Conservation (phyloP, 35 echinoderm and acorn worm genomes). For the Heliocidaris tuberculata region DNA sequence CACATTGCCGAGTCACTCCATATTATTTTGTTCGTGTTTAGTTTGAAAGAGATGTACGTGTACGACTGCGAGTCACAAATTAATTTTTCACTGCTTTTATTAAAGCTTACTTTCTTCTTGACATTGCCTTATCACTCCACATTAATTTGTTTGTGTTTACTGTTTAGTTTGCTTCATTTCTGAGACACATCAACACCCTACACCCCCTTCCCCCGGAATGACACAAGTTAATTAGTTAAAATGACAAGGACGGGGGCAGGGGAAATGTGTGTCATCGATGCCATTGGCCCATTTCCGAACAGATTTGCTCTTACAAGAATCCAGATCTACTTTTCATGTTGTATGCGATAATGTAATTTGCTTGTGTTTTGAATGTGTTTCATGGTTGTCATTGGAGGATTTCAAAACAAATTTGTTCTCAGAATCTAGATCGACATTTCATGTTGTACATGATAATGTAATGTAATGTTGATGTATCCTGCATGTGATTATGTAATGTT, state of each 20-base stretch:
- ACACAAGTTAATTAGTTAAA: background rate
- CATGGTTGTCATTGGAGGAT: background rate
- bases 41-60: no score
- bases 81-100: no score
- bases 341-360: no score
- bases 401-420: background rate
- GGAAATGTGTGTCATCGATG: constrained; percentile 1
- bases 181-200: background rate
- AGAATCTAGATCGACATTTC: no score
- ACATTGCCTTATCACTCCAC: no score
- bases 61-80: no score
- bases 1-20: no score
- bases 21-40: no score
- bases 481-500: no score
- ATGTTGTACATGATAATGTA: no score
- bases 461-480: no score
- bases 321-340: background rate
- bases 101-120: no score
- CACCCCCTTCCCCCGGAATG: background rate
- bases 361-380: background rate
- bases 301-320: background rate
- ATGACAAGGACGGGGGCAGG: background rate
- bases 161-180: background rate
- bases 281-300: background rate
- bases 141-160: background rate